A percentile compares a stretch with the other conserved stretches of the same genome.
Evolutionary conservation across 2,113 vertebrate genomes (phyloP).

Genomic region (Dicentrarchus labrax): DNA sequence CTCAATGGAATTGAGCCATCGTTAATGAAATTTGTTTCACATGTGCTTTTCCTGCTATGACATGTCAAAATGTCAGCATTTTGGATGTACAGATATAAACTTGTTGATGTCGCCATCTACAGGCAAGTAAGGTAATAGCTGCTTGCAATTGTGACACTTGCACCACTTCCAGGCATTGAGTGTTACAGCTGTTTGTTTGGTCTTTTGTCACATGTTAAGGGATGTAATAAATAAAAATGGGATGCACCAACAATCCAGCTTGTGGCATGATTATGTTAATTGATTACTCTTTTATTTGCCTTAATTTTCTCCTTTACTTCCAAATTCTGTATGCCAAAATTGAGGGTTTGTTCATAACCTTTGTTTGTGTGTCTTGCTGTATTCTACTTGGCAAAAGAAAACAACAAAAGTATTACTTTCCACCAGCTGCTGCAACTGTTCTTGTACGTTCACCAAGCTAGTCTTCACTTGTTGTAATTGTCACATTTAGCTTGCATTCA

Average conservation of each 20-base stretch:
- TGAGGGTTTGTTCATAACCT: not conserved
- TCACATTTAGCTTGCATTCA: conserved; percentile 15
- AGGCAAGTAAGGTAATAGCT: not conserved
- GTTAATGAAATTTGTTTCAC: not conserved
- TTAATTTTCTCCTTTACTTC: not conserved
- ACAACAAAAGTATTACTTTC: not conserved
- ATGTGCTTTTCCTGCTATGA: not conserved
- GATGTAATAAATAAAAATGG: not conserved
- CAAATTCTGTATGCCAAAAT: not conserved
- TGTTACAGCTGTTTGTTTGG: not conserved
- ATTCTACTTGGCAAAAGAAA: not conserved
- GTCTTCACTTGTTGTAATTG: not conserved
- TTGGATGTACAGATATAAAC: not conserved
- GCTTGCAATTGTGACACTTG: not conserved
- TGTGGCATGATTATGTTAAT: not conserved
- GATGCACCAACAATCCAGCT: not conserved
- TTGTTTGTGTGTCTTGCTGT: not conserved
- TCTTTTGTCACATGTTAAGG: not conserved
- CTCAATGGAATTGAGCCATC: no score
- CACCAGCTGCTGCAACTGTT: not conserved
- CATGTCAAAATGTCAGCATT: not conserved
- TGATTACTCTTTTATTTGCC: not conserved
- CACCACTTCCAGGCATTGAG: not conserved
- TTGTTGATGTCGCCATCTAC: not conserved
- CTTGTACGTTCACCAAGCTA: not conserved